These are phyloP conservation scores for Pterocles gutturalis DNA, from an alignment of 2,113 vertebrate species.

Conservation along the genomic window DNA sequence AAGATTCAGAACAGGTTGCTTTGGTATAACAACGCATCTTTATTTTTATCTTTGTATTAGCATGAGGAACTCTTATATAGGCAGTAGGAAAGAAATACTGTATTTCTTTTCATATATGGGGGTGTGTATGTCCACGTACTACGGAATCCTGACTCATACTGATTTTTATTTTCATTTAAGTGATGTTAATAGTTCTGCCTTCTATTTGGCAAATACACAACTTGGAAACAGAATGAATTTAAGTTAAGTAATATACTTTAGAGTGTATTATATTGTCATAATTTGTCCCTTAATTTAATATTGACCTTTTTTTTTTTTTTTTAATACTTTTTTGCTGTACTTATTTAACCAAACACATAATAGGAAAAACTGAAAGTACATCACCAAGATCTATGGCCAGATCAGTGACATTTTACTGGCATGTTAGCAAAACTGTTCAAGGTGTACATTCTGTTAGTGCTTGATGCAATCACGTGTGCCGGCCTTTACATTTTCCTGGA, in stretches of 20 bases:
- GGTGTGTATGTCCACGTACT: neutral
- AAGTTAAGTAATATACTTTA: neutral
- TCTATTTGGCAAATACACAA: neutral
- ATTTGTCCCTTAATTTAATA: neutral
- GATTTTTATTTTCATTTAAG: neutral
- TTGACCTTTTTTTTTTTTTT: neutral
- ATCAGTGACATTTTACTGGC: neutral
- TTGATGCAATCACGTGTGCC: neutral
- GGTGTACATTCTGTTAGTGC: neutral
- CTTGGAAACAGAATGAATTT: neutral
- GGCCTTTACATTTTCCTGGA: neutral
- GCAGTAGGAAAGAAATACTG: constrained; percentile 7
- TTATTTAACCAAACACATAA: neutral
- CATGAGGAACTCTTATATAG: neutral
- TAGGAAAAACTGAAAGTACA: neutral
- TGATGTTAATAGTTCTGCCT: neutral
- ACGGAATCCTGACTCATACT: neutral
- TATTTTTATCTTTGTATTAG: constrained; percentile 19
- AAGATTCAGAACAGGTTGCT: constrained; percentile 28
- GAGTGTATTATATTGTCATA: neutral
- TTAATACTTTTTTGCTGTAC: neutral
- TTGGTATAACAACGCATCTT: neutral
- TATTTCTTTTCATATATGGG: neutral
- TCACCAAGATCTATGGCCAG: neutral
- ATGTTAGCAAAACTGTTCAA: neutral